phyloP scores from a whole-genome alignment of 2,113 vertebrate species.

The Henicopernis longicauda region DNA sequence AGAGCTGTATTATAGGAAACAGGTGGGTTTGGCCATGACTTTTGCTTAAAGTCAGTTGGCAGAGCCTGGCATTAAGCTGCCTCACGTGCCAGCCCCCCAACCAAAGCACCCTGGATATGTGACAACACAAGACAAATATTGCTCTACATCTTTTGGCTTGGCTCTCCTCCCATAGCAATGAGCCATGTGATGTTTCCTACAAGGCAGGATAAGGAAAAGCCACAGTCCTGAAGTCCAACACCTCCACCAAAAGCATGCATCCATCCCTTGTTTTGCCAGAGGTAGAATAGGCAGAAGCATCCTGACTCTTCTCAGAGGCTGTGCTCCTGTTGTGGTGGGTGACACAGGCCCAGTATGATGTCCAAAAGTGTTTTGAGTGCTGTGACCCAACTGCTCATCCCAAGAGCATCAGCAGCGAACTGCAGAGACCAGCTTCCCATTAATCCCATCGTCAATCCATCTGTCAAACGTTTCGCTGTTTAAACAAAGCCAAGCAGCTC shows the following conservation, averaged over 20 bases:
- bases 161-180: background rate
- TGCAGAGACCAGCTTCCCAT: background rate
- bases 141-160: background rate
- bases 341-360: rapidly evolving
- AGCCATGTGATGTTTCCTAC: background rate
- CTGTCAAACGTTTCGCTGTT: background rate
- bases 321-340: background rate
- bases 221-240: background rate
- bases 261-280: background rate
- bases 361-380: background rate
- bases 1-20: background rate
- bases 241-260: background rate
- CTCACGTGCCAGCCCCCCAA: rapidly evolving
- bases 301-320: background rate
- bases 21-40: background rate
- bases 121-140: background rate
- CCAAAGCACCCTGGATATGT: background rate
- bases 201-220: background rate
- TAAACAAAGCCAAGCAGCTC: background rate
- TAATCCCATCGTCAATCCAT: background rate
- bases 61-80: background rate
- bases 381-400: rapidly evolving
- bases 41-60: background rate
- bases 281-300: background rate
- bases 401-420: background rate